Evolutionary conservation across 2,888 invertebrate genomes (phyloP).

Genomic region (Priocnemis perturbator): DNA sequence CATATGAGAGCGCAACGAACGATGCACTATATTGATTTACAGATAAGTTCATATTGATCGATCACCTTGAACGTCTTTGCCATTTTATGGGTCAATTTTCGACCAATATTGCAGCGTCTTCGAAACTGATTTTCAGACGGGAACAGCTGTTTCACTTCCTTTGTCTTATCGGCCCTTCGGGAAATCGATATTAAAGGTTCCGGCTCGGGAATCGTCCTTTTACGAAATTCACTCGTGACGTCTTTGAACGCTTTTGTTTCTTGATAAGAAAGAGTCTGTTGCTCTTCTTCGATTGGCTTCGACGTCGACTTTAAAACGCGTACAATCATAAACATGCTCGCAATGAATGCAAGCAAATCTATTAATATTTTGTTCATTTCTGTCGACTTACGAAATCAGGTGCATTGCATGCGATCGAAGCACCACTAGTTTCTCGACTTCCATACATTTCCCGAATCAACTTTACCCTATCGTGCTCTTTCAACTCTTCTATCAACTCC

Average conservation of each 20-base stretch:
- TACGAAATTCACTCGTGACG: constrained; percentile 52
- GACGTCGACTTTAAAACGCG: constrained; percentile 9
- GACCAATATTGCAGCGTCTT: constrained; percentile 21
- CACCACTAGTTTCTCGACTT: neutral
- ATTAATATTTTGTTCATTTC: no score
- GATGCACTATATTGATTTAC: no score
- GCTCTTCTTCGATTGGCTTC: constrained; percentile 2
- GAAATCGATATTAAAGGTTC: constrained; percentile 37
- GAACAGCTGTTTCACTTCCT: constrained; percentile 53
- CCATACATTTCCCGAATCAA: constrained; percentile 40
- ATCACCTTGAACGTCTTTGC: constrained; percentile 50
- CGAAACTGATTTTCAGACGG: constrained; percentile 26
- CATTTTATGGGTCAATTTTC: constrained; percentile 38
- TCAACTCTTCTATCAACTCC: constrained; percentile 56
- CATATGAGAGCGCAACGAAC: neutral
- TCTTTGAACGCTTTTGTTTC: constrained; percentile 54
- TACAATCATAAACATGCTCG: constrained; percentile 11
- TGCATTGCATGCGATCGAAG: no score
- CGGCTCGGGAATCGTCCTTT: constrained; percentile 23
- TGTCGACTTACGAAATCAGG: no score
- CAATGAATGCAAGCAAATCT: constrained; percentile 3
- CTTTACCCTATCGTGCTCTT: constrained; percentile 55
- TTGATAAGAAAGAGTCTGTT: constrained; percentile 51
- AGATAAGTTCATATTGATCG: no score
- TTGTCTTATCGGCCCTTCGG: constrained; percentile 46